These are phyloP conservation scores for Oncorhynchus keta DNA, from an alignment of 2,113 vertebrate species.

Conservation along the genomic window DNA sequence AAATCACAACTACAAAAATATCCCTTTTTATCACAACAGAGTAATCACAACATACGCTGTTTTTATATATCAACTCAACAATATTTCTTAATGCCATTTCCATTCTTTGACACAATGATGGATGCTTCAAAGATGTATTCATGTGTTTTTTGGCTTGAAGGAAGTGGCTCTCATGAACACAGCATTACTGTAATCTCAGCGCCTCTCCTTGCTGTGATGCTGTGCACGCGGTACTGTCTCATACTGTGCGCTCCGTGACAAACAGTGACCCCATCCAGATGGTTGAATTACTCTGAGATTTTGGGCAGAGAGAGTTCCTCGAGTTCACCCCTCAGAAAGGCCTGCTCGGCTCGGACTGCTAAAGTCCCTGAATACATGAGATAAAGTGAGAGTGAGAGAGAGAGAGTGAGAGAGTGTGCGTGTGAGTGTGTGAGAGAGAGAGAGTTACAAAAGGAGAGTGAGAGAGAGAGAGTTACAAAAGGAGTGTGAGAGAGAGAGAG, in stretches of 20 bases:
- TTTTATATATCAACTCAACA: too few species aligned
- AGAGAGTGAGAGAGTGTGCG: not conserved
- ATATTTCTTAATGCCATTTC: not conserved
- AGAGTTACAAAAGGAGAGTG: not conserved
- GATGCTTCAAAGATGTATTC: not conserved
- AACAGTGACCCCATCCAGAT: constrained; percentile 58
- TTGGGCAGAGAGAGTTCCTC: constrained; percentile 13
- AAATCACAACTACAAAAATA: not conserved
- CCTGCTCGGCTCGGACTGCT: constrained; percentile 14
- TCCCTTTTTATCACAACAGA: too few species aligned
- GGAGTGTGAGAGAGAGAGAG: not conserved
- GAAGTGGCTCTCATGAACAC: constrained; percentile 33
- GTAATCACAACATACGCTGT: too few species aligned
- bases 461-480: not conserved
- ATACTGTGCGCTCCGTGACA: constrained; percentile 34
- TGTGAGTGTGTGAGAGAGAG: not conserved
- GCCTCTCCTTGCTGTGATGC: constrained; percentile 17
- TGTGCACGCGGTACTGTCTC: constrained; percentile 25
- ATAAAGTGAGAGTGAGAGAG: constrained; percentile 2
- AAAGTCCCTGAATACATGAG: constrained; percentile 36
- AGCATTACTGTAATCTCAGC: constrained; percentile 31
- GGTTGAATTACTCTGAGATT: constrained; percentile 51
- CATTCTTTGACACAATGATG: not conserved
- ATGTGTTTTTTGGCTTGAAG: constrained; percentile 32
- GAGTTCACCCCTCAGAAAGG: constrained; percentile 49